Base-by-base conservation (phyloP, 1,140 invertebrate species). In the Sycobia sp. region DNA sequence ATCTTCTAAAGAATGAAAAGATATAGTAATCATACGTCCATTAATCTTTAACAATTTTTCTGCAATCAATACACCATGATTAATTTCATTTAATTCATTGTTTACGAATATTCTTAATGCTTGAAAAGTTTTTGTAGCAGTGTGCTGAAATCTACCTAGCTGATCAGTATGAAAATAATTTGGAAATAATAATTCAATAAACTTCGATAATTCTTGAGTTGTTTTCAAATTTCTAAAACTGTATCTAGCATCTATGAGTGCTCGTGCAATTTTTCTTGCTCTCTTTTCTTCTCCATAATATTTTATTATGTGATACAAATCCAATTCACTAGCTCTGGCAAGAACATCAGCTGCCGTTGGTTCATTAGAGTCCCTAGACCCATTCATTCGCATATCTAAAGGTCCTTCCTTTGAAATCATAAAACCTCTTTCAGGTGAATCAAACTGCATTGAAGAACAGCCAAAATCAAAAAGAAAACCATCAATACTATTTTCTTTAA, bases 351-450 rank as follows among this genome's bases (percentile, higher is more conserved):
- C 88, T 38, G 92, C 96, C 27, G 91, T 95, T 14, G 91, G 87
- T 69, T 87, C 83, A 43, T 89, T 83, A 16, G 87, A 84, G 74
- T 83, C 88, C 69, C 90, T 85, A 27, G 84, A 79, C 2, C 89
- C 87, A 83, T 96, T 92, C 96, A 98, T 98, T 75, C 96, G 84
- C 96, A 98, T 98, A 75, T 98, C 96, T 47, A 99, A 83, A 9
- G 90, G 91, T 0, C 93, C 94, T 84, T 96, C 86, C 74, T 87
- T 86, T 46, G 87, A 90, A 0, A 97, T 69, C 13, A 91, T 88
- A 82, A 99, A 98, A 5, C 96, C 96, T 74, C 96, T 84, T 16
- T 86, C 82, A 2, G 86, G 81, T 70, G 84, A 83, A 73, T 97
- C 91, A 76, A 96, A 89, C 80, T 99, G 96, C 93, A 97, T 97